Evolutionary conservation across 2,888 invertebrate species (phyloP), one percentile per base, ranked within the genome.

Genomic region (Empis livida): DNA sequence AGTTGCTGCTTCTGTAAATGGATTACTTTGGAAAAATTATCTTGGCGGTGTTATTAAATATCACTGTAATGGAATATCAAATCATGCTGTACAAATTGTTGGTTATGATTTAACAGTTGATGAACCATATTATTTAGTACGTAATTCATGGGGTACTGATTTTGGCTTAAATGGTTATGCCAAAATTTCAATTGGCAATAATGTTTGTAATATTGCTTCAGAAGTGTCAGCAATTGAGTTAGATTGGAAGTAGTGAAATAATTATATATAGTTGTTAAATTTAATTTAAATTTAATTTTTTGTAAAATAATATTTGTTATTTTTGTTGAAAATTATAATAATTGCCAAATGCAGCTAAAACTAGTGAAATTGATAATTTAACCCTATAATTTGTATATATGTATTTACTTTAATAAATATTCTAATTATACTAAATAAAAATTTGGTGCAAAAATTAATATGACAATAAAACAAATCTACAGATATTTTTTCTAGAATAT

Each of bases 1-100:
- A 1, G 77, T 91, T 2, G 76, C 82, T 0, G 87, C 80, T 1
- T 84, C 86, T 0, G 83, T 91, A 1, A 90, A 90, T 66, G 90
- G 89, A 0, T 71, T 83, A 27, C 78, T 81, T 1, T 91, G 90
- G 91, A 86, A 89, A 67, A 80, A 88, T 67, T 91, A 91, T 62
- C 71, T 88, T 10, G 87, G 86, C 1, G 91, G 90, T 0, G 77
- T 89, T 32, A 84, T 91, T 59, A 84, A 87, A 61, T 84, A 75
- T 60, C 82, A 89, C 59, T 91, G 91, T 72, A 78, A 76, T 3
- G 64, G 71, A 1, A 63, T 73, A 1, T 45, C 59, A 1, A 89
- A 90, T 64, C 90, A 91, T 60, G 89, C 89, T 0, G 86, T 88
- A 0, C 78, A 87, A 62, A 72, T 91, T 44, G 82, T 91, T 0